These are phyloP conservation scores for Baronia brevicornis DNA, from an alignment of 2,888 invertebrate genomes.

Conservation along the genomic window DNA sequence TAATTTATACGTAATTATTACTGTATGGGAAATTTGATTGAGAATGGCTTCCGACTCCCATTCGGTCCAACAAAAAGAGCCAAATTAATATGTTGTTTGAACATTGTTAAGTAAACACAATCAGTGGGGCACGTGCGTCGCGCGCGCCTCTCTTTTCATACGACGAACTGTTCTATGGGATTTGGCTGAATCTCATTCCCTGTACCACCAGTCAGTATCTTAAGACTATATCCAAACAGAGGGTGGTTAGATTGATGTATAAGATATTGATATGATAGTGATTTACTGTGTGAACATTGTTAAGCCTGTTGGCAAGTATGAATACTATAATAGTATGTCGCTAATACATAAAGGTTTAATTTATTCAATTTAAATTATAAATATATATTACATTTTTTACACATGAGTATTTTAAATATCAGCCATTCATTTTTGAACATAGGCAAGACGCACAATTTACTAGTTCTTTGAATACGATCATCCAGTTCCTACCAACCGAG, in stretches of 20 bases:
- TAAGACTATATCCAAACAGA: constrained; percentile 69
- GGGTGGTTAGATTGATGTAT: constrained; percentile 63
- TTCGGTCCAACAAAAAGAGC: constrained; percentile 57
- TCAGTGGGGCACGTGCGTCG: constrained; percentile 57
- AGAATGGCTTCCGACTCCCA: constrained; percentile 54
- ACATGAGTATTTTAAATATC: no score
- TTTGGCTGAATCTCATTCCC: constrained; percentile 63
- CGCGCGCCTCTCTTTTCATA: constrained; percentile 56
- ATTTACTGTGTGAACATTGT: constrained; percentile 65
- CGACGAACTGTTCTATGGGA: constrained; percentile 48
- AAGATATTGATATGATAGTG: constrained; percentile 69
- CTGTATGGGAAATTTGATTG: constrained; percentile 5
- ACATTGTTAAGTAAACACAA: constrained; percentile 71
- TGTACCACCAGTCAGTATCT: constrained; percentile 55
- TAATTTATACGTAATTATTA: constrained; percentile 15
- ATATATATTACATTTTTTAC: no score
- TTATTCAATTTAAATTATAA: no score
- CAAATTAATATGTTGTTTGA: constrained; percentile 76
- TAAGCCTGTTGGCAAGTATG: constrained; percentile 33
- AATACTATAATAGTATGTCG: neutral
- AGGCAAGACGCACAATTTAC: no score
- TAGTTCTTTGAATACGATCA: no score
- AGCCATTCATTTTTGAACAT: no score
- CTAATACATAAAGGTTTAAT: no score
- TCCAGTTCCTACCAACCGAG: no score